phyloP scores from a whole-genome alignment of 2,888 invertebrate genomes.

The Cephus spinipes region DNA sequence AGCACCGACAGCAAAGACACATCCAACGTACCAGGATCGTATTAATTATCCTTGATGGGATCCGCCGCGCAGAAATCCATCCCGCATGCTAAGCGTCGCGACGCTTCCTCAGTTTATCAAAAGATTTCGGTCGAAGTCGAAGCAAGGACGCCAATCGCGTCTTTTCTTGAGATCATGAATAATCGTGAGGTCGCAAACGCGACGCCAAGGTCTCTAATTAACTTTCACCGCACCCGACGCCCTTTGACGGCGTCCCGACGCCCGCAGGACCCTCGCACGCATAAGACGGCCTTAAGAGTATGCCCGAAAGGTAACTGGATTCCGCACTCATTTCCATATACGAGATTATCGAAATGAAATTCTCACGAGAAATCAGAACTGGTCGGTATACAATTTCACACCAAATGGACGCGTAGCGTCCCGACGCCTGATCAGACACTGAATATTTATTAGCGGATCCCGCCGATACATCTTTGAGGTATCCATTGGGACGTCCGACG shows the following conservation, averaged over 20 bases:
- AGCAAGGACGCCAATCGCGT: neutral
- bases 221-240: neutral
- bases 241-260: too few species aligned
- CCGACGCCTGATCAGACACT: slow-evolving; percentile 35
- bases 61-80: slow-evolving; percentile 2
- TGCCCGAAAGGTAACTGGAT: neutral
- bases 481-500: slow-evolving; percentile 28
- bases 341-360: slow-evolving; percentile 8
- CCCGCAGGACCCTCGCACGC: too few species aligned
- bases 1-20: neutral
- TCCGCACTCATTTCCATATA: neutral
- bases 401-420: slow-evolving; percentile 25
- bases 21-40: neutral
- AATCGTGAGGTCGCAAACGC: neutral
- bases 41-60: slow-evolving; percentile 8
- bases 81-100: slow-evolving; percentile 7
- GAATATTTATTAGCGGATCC: slow-evolving; percentile 41
- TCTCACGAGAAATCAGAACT: slow-evolving; percentile 35
- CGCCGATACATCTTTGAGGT: neutral
- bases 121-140: neutral
- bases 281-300: too few species aligned
- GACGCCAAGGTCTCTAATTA: neutral
- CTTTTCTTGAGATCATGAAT: neutral
- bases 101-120: neutral
- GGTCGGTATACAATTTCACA: slow-evolving; percentile 34